Base-by-base conservation (phyloP, 1,140 invertebrate species). In the Dryas iulia region DNA sequence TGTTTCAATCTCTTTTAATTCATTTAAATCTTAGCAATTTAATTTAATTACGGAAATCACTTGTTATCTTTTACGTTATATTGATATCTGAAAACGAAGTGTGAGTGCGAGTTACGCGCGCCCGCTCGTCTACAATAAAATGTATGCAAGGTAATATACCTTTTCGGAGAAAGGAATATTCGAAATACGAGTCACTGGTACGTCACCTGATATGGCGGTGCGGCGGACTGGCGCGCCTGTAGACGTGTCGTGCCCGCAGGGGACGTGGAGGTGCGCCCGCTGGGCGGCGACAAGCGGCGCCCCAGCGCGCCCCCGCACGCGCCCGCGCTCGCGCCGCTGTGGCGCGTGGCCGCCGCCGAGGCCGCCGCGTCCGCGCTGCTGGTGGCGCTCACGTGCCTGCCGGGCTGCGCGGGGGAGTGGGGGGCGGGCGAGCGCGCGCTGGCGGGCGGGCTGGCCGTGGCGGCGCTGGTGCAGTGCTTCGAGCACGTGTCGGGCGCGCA, bases 401-500 rank as follows among this genome's bases (percentile, higher is more conserved):
- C 77, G 28, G 63, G 53, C 28, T 35, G 62, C 59, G 11, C 6
- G 25, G 25, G 21, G 12, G 12, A 10, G 10, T 61, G 52, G 6
- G 24, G 25, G 71, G 65, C 63, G 57, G 30, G 52, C 69, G 59
- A 75, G 54, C 58, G 71, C 30, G 75, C 81, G n/a, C 59, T 80
- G 24, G 67, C 76, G 56, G 66, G 75, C n/a, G 84, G 84, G 7
- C 69, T 79, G 23, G 62, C 74, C 30, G 79, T 84, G 18, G 72
- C 81, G 4, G 18, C 78, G 7, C 69, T 86, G 7, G 79, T 86
- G 26, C 77, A 83, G 76, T 77, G 77, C 28, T 74, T 85, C 67
- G 80, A 81, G 58, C 85, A 86, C 82, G 62, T 86, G 7, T 85
- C 82, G 26, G 82, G 82, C 56, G 82, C 81, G 62, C 73, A 80